Evolutionary conservation across 2,888 invertebrate genomes (phyloP), one percentile per base, ranked within the genome.

Genomic region (Noctuana brunneofusca): DNA sequence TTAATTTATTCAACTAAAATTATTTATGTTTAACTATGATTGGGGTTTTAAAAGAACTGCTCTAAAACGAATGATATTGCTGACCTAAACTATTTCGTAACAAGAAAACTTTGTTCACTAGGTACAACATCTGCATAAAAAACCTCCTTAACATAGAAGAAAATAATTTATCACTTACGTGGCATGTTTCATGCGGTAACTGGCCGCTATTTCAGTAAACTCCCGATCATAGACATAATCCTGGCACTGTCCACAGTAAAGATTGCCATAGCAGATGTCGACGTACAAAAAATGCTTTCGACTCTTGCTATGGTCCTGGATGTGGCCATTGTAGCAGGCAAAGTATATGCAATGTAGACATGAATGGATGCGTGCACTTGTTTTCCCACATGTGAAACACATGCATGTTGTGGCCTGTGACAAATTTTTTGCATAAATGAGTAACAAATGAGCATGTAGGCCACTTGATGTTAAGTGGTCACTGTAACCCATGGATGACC

Each of bases 291-390:
- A 93, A 84, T 98, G 98, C 75, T 96, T 95, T 75, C 95, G 96
- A 49, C 92, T 92, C 78, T 95, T 95, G 54, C 96, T 94, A 90
- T 99, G 98, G 60, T 96, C 95, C 74, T 96, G 94, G 69, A 98
- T 97, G 82, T 98, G 98, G 63, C 95, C 93, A 20, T 94, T 94
- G 73, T 96, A 96, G 83, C 99, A 99, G 57, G 97, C 98, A 85
- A 99, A 98, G 88, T 94, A 98, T 72, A 98, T 96, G 89, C 99
- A 99, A 75, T 97, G 96, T 64, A 97, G 92, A 76, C 97, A 97
- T 22, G 96, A 95, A 79, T 96, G 96, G 73, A 97, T 92, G 64
- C 96, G 94, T n/a, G 96, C 94, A 20, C 96, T 95, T 65, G 95
- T 93, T 68, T 94, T 94, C 71, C 95, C 94, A 83, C 98, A 98